These are phyloP conservation scores for Eurystomus gularis DNA, from an alignment of 2,113 vertebrate species.

Conservation along the genomic window DNA sequence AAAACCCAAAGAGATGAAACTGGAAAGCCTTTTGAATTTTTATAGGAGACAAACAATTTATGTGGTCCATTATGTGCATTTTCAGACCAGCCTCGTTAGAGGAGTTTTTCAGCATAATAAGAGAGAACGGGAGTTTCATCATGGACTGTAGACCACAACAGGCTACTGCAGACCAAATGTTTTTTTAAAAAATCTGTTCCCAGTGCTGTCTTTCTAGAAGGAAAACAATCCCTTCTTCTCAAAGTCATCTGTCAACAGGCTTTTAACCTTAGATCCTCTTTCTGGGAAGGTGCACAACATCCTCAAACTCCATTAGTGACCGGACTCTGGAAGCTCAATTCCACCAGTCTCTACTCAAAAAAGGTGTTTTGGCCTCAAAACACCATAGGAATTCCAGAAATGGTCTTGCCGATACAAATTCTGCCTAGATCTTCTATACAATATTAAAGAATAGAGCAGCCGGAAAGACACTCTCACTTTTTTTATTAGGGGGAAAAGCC, in stretches of 20 bases:
- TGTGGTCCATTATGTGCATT: conserved; percentile 60
- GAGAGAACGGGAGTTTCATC: conserved; percentile 46
- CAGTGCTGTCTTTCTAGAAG: neutral
- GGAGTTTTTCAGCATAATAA: neutral
- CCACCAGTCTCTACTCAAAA: neutral
- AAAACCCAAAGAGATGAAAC: conserved; percentile 74
- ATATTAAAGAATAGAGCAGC: neutral
- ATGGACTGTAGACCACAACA: neutral
- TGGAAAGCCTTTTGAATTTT: conserved; percentile 77
- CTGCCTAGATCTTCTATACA: neutral
- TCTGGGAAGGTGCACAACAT: neutral
- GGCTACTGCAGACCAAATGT: neutral
- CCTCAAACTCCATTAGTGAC: neutral
- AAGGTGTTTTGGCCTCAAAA: neutral
- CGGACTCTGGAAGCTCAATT: neutral
- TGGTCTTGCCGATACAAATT: neutral
- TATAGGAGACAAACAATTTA: conserved; percentile 73
- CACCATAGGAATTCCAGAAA: neutral
- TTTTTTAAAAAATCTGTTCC: neutral
- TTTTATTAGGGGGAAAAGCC: neutral
- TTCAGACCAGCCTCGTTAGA: conserved; percentile 43
- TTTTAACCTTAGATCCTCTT: neutral
- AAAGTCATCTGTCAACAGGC: neutral
- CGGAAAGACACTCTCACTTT: neutral
- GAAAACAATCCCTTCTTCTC: neutral